Percentiles rank a stretch among this genome's conserved stretches.
Conservation (phyloP, 1,140 invertebrate species). For the Tribolium madens region DNA sequence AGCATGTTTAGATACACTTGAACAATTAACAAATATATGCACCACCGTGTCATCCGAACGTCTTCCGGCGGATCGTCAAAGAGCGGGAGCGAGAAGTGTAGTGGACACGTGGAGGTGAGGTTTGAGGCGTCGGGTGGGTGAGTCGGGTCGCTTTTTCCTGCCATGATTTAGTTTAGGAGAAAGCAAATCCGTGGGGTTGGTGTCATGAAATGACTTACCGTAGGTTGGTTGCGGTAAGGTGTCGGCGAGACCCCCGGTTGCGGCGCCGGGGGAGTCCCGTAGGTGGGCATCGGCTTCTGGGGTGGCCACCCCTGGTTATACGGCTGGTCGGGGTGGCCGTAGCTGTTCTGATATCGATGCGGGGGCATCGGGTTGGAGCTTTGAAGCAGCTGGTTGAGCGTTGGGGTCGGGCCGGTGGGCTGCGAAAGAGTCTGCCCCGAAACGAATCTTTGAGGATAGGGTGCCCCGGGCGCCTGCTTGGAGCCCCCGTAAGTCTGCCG, state of each 20-base stretch:
- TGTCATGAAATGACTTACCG: slow-evolving; percentile 56
- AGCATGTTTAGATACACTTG: slow-evolving; percentile 54
- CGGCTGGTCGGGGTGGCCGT: slow-evolving; percentile 61
- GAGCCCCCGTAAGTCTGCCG: slow-evolving; percentile 61
- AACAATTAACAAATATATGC: slow-evolving; percentile 41
- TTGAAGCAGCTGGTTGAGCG: slow-evolving; percentile 82
- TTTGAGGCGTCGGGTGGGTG: neutral
- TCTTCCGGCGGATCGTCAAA: slow-evolving; percentile 1
- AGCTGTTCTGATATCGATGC: slow-evolving; percentile 63
- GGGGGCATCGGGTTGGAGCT: slow-evolving; percentile 60
- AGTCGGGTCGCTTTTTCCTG: slow-evolving; percentile 40
- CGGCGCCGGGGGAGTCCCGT: slow-evolving; percentile 48
- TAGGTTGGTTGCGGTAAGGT: slow-evolving; percentile 62
- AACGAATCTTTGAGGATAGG: slow-evolving; percentile 69
- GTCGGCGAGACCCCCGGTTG: slow-evolving; percentile 51
- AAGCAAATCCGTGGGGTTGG: slow-evolving; percentile 12
- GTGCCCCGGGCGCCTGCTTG: slow-evolving; percentile 56
- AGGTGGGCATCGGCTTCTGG: slow-evolving; percentile 58
- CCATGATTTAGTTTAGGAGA: slow-evolving; percentile 37
- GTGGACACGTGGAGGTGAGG: slow-evolving; percentile 6
- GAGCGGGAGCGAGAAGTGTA: neutral
- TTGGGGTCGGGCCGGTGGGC: slow-evolving; percentile 89
- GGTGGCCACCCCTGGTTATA: slow-evolving; percentile 62
- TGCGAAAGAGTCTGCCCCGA: slow-evolving; percentile 78
- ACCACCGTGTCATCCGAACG: slow-evolving; percentile 4